phyloP scores from a whole-genome alignment of 2,888 invertebrate genomes.

The Hesperia comma region DNA sequence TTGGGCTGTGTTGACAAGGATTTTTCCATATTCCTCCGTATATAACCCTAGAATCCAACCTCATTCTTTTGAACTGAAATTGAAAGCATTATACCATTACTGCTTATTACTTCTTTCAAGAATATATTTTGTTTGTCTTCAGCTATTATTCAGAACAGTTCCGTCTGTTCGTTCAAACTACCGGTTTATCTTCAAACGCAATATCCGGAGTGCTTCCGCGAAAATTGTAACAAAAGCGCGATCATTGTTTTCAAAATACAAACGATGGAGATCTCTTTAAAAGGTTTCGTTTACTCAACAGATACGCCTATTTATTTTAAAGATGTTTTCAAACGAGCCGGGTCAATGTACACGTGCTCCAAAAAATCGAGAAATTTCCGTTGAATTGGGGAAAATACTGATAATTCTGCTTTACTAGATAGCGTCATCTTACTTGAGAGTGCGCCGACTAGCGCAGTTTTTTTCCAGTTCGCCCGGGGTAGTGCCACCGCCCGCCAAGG shows the following conservation, averaged over 20 bases:
- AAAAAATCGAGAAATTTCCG: no score
- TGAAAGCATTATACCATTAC: neutral
- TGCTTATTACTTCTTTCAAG: neutral
- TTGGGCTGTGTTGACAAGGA: no score
- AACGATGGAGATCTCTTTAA: constrained; percentile 19
- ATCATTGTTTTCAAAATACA: constrained; percentile 25
- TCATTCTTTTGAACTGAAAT: neutral
- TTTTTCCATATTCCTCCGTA: no score
- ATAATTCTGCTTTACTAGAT: no score
- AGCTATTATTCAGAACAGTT: constrained; percentile 20
- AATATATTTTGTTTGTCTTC: constrained; percentile 23
- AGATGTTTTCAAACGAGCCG: neutral
- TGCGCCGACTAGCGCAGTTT: no score
- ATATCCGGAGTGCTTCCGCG: constrained; percentile 35
- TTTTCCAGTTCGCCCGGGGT: no score
- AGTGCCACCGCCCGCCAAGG: no score
- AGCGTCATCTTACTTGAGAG: no score
- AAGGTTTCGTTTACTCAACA: constrained; percentile 5
- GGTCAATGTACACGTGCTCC: neutral
- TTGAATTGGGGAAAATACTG: no score
- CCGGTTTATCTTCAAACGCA: constrained; percentile 36
- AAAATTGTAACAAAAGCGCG: constrained; percentile 29
- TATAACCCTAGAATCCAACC: no score
- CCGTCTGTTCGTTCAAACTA: constrained; percentile 33
- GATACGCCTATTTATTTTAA: constrained; percentile 12